Conservation (phyloP, 2,797 vertebrate species). For the Takifugu rubripes region DNA sequence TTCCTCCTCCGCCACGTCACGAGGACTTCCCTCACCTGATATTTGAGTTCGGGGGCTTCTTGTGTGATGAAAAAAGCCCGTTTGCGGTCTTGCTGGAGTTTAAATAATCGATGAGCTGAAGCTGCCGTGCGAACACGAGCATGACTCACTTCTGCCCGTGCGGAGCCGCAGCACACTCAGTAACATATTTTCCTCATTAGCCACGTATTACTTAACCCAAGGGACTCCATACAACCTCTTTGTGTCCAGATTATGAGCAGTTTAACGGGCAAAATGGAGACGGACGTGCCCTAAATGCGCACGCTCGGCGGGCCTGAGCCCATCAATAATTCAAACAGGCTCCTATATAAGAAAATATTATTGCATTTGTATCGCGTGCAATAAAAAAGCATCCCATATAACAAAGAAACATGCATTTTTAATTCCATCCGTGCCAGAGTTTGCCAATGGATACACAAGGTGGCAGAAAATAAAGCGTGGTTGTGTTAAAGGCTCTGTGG, state of each 20-base stretch:
- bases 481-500: too few relatives aligned
- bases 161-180: neutral
- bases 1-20: too few relatives aligned
- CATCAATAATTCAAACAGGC: neutral
- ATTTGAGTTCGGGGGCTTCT: too few relatives aligned
- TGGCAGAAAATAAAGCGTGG: neutral
- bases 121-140: neutral
- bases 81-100: neutral
- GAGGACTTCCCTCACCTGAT: too few relatives aligned
- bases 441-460: neutral
- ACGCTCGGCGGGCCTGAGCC: neutral
- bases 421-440: neutral
- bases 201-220: neutral
- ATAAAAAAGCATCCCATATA: neutral
- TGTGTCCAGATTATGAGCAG: too few relatives aligned
- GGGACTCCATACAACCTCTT: neutral
- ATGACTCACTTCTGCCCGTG: neutral
- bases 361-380: neutral
- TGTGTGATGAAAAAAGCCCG: too few relatives aligned
- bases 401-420: neutral
- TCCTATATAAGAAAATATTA: neutral
- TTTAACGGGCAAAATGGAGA: too few relatives aligned
- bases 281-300: neutral
- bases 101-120: neutral
- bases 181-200: neutral